Evolutionary conservation across 2,797 vertebrate species (phyloP), one percentile per base, ranked within the genome.

Genomic region (Sarcophilus harrisii): DNA sequence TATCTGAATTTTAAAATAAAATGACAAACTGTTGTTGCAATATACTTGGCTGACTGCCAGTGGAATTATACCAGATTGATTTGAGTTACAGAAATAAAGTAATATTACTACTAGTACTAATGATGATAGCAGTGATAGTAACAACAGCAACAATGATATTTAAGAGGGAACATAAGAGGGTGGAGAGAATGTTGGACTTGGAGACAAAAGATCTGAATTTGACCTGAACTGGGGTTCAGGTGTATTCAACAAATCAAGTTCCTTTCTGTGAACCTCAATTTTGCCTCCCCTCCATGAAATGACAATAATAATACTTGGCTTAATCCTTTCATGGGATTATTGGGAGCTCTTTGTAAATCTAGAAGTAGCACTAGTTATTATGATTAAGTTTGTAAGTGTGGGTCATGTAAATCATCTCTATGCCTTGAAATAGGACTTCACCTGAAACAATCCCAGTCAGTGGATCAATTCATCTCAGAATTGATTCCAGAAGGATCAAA

Each of bases 221-320:
- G 14, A 81, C 27, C 45, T 73, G 38, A 73, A 81, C n/a, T n/a
- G n/a, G n/a, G n/a, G 73, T 27, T 87, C 21, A 87, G 73, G 1
- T 11, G 9, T 87, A 21, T 45, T 49, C 21, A 27, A 49, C 38
- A 87, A 45, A 45, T 87, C 73, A 49, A 28, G 11, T 49, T 49
- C 73, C 24, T 49, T 49, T 8, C 14, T 38, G 28, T 0, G 0
- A 73, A 9, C 87, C 92, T 96, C 92, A 32, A 73, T 94, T 96
- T 97, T 92, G 49, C 21, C 87, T 57, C 90, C 52, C 52, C 52
- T 4, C 94, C 29, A 38, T 87, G 58, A 95, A 95, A 66, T 91
- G 92, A 94, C n/a, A 16, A 13, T 18, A 54, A 28, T 3, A 30
- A 3, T 28, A 3, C n/a, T 9, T 73, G 66, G 18, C 24, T 81